A percentile compares a stretch with the other conserved stretches of the same genome.
These are phyloP conservation scores for Gymnocypris eckloni DNA, from an alignment of 2,797 vertebrate species.

Conservation along the genomic window DNA sequence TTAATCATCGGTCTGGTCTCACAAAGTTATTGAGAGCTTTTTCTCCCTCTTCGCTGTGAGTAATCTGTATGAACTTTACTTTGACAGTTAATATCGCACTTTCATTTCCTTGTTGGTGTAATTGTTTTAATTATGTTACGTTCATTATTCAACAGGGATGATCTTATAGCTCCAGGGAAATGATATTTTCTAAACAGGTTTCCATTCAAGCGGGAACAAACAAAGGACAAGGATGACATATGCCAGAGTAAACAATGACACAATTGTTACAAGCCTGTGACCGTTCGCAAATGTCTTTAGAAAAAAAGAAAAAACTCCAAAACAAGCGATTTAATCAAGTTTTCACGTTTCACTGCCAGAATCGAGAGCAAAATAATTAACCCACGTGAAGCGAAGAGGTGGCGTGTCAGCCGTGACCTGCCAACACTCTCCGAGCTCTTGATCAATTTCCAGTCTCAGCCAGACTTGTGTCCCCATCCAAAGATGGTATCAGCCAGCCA, in stretches of 20 bases:
- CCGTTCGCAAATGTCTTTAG: conserved; percentile 39
- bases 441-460: conserved; percentile 33
- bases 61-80: conserved; percentile 54
- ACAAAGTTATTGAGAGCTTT: conserved; percentile 51
- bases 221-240: conserved; percentile 41
- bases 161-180: conserved; percentile 43
- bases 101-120: conserved; percentile 56
- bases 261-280: conserved; percentile 34
- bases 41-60: conserved; percentile 46
- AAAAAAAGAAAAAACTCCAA: background rate
- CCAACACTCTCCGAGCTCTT: conserved; percentile 18
- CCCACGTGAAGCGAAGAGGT: background rate
- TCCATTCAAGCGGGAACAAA: conserved; percentile 42
- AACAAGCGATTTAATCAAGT: conserved; percentile 38
- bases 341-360: conserved; percentile 39
- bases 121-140: conserved; percentile 55
- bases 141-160: conserved; percentile 51
- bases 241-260: conserved; percentile 50
- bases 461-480: conserved; percentile 21
- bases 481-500: conserved; percentile 37
- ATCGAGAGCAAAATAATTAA: conserved; percentile 39
- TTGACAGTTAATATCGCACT: conserved; percentile 58
- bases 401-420: background rate
- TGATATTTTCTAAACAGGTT: conserved; percentile 49
- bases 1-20: conserved; percentile 65